Percentiles rank a stretch among this genome's conserved stretches.
Evolutionary conservation across 1,140 invertebrate species (phyloP).

Genomic region (Drosophila rhopaloa): DNA sequence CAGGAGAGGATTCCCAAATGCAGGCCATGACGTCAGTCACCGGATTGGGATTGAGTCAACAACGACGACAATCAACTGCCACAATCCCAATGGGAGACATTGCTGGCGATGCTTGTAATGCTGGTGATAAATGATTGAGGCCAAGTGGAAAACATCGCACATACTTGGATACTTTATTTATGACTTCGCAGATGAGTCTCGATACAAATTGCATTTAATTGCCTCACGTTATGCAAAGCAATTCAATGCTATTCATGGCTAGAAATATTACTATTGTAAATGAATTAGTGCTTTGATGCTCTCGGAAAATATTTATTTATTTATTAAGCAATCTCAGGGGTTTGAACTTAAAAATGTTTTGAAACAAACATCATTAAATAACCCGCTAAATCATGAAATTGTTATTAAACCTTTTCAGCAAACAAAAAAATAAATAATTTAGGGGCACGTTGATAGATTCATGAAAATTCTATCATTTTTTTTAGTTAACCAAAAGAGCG

Average conservation of each 20-base stretch:
- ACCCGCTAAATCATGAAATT: too few relatives aligned
- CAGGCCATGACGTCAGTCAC: slow-evolving; percentile 52
- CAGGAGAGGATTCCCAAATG: slow-evolving; percentile 31
- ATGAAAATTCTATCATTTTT: too few relatives aligned
- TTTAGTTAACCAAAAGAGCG: too few relatives aligned
- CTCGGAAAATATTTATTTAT: background rate
- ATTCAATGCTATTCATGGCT: slow-evolving; percentile 9
- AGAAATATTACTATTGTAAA: slow-evolving; percentile 1
- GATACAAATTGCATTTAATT: slow-evolving; percentile 60
- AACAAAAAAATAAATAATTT: too few relatives aligned
- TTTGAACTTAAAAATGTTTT: background rate
- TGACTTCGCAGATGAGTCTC: slow-evolving; percentile 41
- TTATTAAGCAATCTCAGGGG: background rate
- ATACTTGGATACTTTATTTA: slow-evolving; percentile 43
- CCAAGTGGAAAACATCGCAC: slow-evolving; percentile 28
- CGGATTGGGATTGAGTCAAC: slow-evolving; percentile 5
- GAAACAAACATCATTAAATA: too few relatives aligned
- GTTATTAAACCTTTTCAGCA: too few relatives aligned
- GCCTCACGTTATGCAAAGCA: slow-evolving; percentile 51
- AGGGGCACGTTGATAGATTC: too few relatives aligned
- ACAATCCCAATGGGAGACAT: slow-evolving; percentile 35
- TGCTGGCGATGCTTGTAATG: background rate
- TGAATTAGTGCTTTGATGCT: background rate
- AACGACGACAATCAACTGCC: slow-evolving; percentile 17
- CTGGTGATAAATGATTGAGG: slow-evolving; percentile 61